phyloP scores from a whole-genome alignment of 1,140 invertebrate species.

The Sinella curviseta region DNA sequence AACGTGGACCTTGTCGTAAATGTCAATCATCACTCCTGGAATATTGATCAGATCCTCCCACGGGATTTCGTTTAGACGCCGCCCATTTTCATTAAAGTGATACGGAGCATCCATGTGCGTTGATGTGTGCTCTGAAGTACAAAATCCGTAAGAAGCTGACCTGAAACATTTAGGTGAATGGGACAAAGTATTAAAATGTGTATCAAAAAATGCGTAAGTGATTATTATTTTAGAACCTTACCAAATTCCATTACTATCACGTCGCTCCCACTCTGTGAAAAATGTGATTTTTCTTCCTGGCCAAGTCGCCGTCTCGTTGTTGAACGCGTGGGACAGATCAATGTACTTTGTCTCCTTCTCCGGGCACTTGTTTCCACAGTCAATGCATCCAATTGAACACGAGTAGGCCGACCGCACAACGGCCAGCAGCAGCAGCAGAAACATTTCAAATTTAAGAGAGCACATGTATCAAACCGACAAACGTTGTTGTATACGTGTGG shows the following conservation, averaged over 20 bases:
- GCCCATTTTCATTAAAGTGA: slow-evolving; percentile 61
- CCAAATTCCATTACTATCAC: slow-evolving; percentile 30
- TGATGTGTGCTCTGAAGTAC: slow-evolving; percentile 44
- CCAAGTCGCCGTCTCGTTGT: slow-evolving; percentile 41
- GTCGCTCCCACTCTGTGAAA: slow-evolving; percentile 39
- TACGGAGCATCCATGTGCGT: slow-evolving; percentile 70
- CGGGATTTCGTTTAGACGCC: slow-evolving; percentile 63
- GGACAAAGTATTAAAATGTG: no score
- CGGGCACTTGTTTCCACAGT: no score
- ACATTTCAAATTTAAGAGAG: no score
- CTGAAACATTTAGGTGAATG: no score
- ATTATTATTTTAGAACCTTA: no score
- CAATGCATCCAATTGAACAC: no score
- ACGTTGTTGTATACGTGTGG: no score
- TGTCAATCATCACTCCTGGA: slow-evolving; percentile 61
- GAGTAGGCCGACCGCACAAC: no score
- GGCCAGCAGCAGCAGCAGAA: no score
- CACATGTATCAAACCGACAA: no score
- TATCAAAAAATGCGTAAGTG: no score
- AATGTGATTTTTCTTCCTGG: slow-evolving; percentile 37
- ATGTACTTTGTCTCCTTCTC: slow-evolving; percentile 1
- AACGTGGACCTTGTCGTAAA: slow-evolving; percentile 55
- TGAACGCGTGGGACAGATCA: slow-evolving; percentile 45
- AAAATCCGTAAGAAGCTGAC: slow-evolving; percentile 46
- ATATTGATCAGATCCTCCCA: slow-evolving; percentile 61